These are phyloP conservation scores for Pantala flavescens DNA, from an alignment of 1,140 invertebrate species.

Conservation along the genomic window DNA sequence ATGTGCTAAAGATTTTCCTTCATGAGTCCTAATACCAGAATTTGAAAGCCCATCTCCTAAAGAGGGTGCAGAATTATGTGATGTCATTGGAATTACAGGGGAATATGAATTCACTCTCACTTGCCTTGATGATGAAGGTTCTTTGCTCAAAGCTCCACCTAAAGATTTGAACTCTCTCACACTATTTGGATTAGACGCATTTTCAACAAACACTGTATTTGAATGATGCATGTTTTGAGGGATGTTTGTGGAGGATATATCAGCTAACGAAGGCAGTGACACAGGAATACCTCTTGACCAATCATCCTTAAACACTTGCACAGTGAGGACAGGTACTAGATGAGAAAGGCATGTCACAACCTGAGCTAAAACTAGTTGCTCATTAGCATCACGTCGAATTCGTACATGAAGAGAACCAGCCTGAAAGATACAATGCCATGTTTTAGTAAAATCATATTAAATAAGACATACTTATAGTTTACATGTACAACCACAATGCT, in stretches of 20 bases:
- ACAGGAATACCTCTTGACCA: conserved; percentile 26
- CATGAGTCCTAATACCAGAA: background rate
- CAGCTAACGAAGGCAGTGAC: background rate
- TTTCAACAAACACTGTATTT: background rate
- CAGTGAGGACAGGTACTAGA: conserved; percentile 44
- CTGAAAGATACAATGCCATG: conserved; percentile 32
- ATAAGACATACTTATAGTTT: background rate
- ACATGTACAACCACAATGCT: too few relatives aligned
- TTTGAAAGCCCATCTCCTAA: background rate
- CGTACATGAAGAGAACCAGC: conserved; percentile 50
- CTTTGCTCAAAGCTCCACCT: background rate
- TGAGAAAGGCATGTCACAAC: conserved; percentile 46
- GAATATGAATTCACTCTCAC: background rate
- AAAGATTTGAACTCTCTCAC: background rate
- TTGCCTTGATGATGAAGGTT: background rate
- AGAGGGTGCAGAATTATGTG: background rate
- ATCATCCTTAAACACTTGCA: conserved; percentile 49
- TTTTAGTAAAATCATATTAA: conserved; percentile 1
- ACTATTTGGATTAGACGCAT: background rate
- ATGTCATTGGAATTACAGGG: background rate
- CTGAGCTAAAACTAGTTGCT: conserved; percentile 49
- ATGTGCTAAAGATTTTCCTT: background rate
- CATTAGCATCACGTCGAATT: conserved; percentile 52
- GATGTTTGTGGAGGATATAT: background rate
- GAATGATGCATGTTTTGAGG: background rate